A percentile compares a stretch with the other conserved stretches of the same genome.
phyloP scores from a whole-genome alignment of 2,113 vertebrate species.

The Elaphurus davidianus region DNA sequence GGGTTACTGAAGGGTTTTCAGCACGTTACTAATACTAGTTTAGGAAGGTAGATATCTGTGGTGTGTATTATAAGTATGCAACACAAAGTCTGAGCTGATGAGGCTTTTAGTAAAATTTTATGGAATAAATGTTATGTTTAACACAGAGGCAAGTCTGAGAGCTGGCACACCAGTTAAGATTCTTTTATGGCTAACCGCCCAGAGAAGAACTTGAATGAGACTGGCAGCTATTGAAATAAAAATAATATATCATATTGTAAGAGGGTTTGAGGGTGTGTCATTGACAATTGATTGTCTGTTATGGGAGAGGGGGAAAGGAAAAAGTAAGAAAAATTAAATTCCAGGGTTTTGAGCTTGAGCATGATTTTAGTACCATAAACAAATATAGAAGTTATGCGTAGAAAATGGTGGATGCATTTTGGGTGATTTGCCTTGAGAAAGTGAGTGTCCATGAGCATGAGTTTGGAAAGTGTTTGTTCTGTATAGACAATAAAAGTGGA shows the following conservation, averaged over 20 bases:
- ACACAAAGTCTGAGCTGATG: rapidly evolving
- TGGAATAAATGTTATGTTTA: background rate
- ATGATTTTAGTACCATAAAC: background rate
- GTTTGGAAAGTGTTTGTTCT: background rate
- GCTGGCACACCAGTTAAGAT: background rate
- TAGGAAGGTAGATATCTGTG: background rate
- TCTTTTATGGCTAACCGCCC: background rate
- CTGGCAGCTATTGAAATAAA: background rate
- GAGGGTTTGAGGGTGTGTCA: background rate
- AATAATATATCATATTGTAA: background rate
- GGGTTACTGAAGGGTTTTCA: background rate
- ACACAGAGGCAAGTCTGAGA: background rate
- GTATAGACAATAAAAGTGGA: background rate
- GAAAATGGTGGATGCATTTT: background rate
- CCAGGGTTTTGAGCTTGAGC: background rate
- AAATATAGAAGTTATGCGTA: background rate
- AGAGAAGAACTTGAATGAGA: background rate
- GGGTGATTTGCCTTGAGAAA: background rate
- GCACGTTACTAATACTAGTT: background rate
- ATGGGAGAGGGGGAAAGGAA: background rate
- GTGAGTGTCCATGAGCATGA: background rate
- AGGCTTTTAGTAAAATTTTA: background rate
- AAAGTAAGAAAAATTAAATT: background rate
- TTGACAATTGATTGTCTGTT: background rate
- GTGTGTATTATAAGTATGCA: background rate